phyloP scores from a whole-genome alignment of 2,113 vertebrate species.

The Cinclus cinclus region DNA sequence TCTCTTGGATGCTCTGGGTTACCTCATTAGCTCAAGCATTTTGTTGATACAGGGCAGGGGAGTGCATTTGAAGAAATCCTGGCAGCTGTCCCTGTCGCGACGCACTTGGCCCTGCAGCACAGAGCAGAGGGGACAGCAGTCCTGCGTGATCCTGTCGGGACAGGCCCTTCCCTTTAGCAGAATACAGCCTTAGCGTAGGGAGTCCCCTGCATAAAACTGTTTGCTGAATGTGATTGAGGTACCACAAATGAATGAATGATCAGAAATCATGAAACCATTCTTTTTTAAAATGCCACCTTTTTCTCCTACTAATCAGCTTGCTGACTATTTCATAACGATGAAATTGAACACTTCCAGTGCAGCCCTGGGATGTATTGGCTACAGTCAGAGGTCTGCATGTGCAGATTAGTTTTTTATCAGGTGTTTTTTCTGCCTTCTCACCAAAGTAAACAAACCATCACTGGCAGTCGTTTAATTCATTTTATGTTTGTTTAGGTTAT shows the following conservation, averaged over 20 bases:
- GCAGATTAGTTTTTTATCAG: background rate
- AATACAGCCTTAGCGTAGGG: rapidly evolving
- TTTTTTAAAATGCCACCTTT: background rate
- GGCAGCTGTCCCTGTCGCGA: background rate
- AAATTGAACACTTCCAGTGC: background rate
- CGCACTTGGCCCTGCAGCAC: background rate
- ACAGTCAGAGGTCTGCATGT: background rate
- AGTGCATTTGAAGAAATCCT: background rate
- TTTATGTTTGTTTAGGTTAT: background rate
- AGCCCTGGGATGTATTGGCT: background rate
- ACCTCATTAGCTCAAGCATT: background rate
- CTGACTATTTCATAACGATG: background rate
- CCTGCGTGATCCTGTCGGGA: background rate
- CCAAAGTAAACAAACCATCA: background rate
- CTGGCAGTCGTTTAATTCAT: background rate
- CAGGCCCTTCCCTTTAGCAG: background rate
- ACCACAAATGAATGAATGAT: background rate
- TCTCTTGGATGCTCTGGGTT: rapidly evolving
- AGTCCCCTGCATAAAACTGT: background rate
- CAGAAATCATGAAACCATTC: background rate
- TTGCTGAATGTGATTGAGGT: background rate
- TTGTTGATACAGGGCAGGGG: background rate
- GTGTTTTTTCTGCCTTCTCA: background rate
- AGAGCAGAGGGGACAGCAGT: background rate
- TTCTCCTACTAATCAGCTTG: background rate